A percentile compares a stretch with the other conserved stretches of the same genome.
Conservation (phyloP, 2,888 invertebrate genomes). For the Agrochola circellaris region DNA sequence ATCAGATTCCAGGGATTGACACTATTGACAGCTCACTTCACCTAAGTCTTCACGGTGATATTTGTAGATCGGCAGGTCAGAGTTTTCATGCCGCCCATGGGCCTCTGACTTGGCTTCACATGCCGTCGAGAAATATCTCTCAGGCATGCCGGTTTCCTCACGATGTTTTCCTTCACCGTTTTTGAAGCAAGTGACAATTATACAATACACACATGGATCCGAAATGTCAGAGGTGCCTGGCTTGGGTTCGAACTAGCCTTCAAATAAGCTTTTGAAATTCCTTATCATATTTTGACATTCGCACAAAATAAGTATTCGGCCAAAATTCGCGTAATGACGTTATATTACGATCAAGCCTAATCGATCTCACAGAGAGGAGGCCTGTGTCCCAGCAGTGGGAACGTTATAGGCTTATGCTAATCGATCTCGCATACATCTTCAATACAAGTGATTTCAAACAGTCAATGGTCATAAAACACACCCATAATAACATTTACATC, state of each 20-base stretch:
- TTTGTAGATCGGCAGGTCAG: no score
- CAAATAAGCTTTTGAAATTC: not conserved
- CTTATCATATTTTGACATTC: not conserved
- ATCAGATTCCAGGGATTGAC: no score
- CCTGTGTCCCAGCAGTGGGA: not conserved
- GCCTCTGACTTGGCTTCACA: no score
- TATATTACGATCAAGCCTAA: not conserved
- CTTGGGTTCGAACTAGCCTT: not conserved
- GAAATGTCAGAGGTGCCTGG: no score
- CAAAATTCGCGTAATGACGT: not conserved
- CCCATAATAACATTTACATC: constrained; percentile 25
- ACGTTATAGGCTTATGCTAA: not conserved
- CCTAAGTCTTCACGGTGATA: no score
- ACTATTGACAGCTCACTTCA: no score
- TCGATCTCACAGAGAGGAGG: not conserved
- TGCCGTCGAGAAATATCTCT: no score
- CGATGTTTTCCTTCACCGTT: no score
- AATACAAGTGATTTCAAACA: constrained; percentile 1
- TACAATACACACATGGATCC: no score
- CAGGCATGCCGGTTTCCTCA: no score
- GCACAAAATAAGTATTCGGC: not conserved
- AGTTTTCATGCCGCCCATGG: no score
- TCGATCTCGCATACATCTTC: not conserved
- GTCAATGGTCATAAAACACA: constrained; percentile 17
- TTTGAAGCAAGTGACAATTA: no score